Percentiles rank a stretch among this genome's conserved stretches.
Conservation (phyloP, 2,888 invertebrate genomes). For the Adelphocoris suturalis region DNA sequence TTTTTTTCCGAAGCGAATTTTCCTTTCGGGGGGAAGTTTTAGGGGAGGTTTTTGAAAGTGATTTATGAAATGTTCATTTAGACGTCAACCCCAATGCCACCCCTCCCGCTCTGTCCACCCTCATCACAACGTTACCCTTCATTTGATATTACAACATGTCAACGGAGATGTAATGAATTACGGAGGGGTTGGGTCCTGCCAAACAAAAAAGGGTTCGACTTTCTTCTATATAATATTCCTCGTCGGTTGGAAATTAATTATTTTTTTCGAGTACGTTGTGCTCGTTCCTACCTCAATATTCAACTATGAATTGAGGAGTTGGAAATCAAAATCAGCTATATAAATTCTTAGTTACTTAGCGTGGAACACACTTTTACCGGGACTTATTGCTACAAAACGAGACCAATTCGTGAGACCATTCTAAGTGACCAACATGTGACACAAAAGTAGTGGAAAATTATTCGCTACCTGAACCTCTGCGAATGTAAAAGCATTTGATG, state of each 20-base stretch:
- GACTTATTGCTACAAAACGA: no score
- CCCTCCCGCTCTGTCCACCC: not conserved
- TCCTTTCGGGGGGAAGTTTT: not conserved
- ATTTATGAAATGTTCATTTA: conserved; percentile 55
- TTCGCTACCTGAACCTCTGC: no score
- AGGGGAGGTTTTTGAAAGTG: not conserved
- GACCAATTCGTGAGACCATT: no score
- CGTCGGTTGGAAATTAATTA: conserved; percentile 19
- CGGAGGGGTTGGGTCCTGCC: not conserved
- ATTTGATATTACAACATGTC: conserved; percentile 51
- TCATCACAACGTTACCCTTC: not conserved
- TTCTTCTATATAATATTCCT: not conserved
- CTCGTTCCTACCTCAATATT: no score
- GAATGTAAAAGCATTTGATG: no score
- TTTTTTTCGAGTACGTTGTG: no score
- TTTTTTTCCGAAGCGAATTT: conserved; percentile 27
- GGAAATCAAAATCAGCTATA: no score
- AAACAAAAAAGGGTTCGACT: conserved; percentile 12
- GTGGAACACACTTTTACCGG: no score
- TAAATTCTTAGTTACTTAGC: no score
- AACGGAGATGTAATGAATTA: conserved; percentile 44
- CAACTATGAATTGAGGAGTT: no score
- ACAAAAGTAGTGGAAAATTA: no score
- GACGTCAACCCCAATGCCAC: conserved; percentile 14
- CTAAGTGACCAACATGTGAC: no score